Percentiles rank a stretch among this genome's conserved stretches.
These are phyloP conservation scores for Salvelinus namaycush DNA, from an alignment of 2,113 vertebrate species.

Conservation along the genomic window DNA sequence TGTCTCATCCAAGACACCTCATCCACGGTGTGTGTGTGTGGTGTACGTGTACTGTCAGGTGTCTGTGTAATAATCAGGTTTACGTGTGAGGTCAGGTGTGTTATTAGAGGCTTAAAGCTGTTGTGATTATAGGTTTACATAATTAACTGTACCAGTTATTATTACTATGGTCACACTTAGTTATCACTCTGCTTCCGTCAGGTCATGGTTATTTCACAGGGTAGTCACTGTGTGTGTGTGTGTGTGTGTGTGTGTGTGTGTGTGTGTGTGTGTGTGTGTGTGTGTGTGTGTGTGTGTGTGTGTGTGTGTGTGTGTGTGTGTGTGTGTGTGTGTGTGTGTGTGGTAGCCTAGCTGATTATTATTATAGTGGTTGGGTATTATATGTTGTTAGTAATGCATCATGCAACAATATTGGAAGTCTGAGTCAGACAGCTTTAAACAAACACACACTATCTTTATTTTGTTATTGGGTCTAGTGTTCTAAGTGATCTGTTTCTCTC, in stretches of 20 bases:
- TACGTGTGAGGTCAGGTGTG: conserved; percentile 48
- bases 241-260: conserved; percentile 31
- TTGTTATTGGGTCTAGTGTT: no score
- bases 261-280: conserved; percentile 33
- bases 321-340: conserved; percentile 36
- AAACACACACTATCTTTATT: neutral
- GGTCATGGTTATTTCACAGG: conserved; percentile 65
- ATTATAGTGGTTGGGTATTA: neutral
- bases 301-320: conserved; percentile 30
- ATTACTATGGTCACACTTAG: conserved; percentile 69
- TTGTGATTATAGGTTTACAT: conserved; percentile 57
- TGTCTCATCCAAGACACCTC: conserved; percentile 19
- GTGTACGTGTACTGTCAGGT: conserved; percentile 25
- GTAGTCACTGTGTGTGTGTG: conserved; percentile 31
- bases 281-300: conserved; percentile 36
- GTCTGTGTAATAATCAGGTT: conserved; percentile 48
- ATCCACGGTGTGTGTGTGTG: conserved; percentile 31
- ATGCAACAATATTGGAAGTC: conserved; percentile 1
- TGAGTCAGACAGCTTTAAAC: conserved; percentile 23
- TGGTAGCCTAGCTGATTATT: conserved; percentile 17
- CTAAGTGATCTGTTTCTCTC: neutral
- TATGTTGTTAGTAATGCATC: conserved; percentile 12
- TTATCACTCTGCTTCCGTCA: conserved; percentile 68
- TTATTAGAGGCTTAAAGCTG: conserved; percentile 64
- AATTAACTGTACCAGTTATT: conserved; percentile 45